These are phyloP conservation scores for Armadillidium nasatum DNA, from an alignment of 1,140 invertebrate genomes.

Conservation along the genomic window DNA sequence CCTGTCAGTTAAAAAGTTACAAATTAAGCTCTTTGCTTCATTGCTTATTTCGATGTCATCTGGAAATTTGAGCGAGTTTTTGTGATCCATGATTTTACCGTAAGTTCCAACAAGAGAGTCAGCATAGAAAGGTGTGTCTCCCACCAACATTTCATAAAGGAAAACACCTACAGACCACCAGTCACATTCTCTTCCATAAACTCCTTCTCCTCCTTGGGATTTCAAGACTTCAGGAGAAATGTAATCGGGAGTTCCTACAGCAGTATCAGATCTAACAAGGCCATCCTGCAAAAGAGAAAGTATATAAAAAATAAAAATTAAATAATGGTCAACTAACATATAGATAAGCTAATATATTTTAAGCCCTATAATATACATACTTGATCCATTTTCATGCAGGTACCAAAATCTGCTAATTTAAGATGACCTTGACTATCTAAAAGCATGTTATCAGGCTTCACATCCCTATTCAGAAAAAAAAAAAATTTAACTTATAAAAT, in stretches of 20 bases:
- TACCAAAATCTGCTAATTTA: conserved; percentile 98
- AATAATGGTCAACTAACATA: too few species aligned
- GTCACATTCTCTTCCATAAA: conserved; percentile 93
- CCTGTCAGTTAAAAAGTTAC: conserved; percentile 86
- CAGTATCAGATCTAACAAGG: conserved; percentile 90
- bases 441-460: conserved; percentile 99
- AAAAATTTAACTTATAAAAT: background rate
- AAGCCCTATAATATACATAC: conserved; percentile 49
- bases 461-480: conserved; percentile 62
- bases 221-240: conserved; percentile 98
- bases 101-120: conserved; percentile 97
- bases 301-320: conserved; percentile 5
- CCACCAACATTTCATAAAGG: conserved; percentile 96
- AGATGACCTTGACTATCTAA: conserved; percentile 90
- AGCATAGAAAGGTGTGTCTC: conserved; percentile 98
- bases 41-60: conserved; percentile 87
- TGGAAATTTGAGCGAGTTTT: conserved; percentile 91
- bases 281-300: conserved; percentile 63
- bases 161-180: conserved; percentile 99
- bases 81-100: conserved; percentile 98
- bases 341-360: too few species aligned
- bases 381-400: conserved; percentile 95
- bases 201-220: conserved; percentile 93
- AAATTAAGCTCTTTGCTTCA: conserved; percentile 87
- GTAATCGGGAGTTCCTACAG: conserved; percentile 98